Evolutionary conservation across 1,140 invertebrate species (phyloP), one percentile per base, ranked within the genome.

Genomic region (Semibalanus balanoides): DNA sequence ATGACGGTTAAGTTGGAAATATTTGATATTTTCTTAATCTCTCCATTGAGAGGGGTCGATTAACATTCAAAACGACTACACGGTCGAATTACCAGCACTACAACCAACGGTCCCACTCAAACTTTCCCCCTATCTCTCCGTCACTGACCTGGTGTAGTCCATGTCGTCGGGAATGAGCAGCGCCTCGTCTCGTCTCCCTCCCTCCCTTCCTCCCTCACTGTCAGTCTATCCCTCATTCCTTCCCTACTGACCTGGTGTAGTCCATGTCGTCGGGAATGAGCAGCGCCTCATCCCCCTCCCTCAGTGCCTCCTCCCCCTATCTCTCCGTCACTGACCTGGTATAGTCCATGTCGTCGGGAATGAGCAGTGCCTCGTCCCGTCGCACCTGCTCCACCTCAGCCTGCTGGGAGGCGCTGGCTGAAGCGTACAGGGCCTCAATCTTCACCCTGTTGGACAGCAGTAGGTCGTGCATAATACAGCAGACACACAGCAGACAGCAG

Each of bases 321-420:
- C n/a, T n/a, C n/a, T n/a, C n/a, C n/a, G n/a, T n/a, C n/a, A n/a
- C n/a, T n/a, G n/a, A 90, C 86, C 85, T 84, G 80, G 85, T 85
- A 83, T 93, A 94, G 83, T 95, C 88, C 76, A 95, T 85, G 83
- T 90, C 83, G 0, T 83, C 79, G 0, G 93, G 93, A 79, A 95
- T 89, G 7, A 85, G 77, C 30, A 94, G 82, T 75, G 85, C 81
- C 81, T 94, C 91, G 79, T 95, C 89, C 78, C 86, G 85, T 77
- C 85, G 83, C 11, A 93, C 86, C 82, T 92, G 89, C 25, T 88
- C 85, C 22, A 94, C 87, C 81, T 93, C 89, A 25, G 84, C 80
- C 31, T 84, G 80, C 80, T 94, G 91, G 75, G 87, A 83, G 19
- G 82, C 79, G 28, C 91, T 83, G 69, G 86, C 85, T 77, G 80